Evolutionary conservation across 1,140 invertebrate genomes (phyloP).

Genomic region (Paracyclopina nana): DNA sequence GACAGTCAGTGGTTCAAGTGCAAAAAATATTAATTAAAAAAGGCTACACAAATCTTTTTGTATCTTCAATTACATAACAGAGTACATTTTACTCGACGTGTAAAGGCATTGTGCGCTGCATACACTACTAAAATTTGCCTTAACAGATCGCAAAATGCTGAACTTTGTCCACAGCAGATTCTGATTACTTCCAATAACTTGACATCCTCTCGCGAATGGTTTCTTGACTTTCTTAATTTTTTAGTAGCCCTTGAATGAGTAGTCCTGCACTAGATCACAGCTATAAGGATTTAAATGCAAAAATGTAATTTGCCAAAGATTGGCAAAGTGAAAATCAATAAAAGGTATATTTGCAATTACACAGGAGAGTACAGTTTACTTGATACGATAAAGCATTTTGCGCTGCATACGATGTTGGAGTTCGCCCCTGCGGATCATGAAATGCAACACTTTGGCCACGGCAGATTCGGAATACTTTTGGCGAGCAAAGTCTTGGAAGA

Average conservation of each 20-base stretch:
- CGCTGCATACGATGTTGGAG: slow-evolving; percentile 84
- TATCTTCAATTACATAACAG: too few species aligned
- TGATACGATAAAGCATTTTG: slow-evolving; percentile 86
- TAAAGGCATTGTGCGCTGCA: too few species aligned
- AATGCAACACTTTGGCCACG: slow-evolving; percentile 70
- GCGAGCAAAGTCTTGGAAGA: slow-evolving; percentile 77
- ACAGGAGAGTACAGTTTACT: slow-evolving; percentile 25
- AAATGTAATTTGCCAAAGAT: too few species aligned
- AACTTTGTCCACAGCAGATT: too few species aligned
- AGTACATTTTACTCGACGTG: too few species aligned
- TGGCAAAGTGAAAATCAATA: too few species aligned
- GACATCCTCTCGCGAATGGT: background rate
- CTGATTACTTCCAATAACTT: too few species aligned
- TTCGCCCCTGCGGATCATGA: slow-evolving; percentile 83
- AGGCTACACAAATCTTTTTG: too few species aligned
- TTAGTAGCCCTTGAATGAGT: background rate
- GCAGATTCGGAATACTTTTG: slow-evolving; percentile 75
- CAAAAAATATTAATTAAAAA: too few species aligned
- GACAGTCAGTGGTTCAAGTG: too few species aligned
- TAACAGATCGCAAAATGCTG: too few species aligned
- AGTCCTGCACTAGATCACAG: background rate
- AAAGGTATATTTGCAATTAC: background rate
- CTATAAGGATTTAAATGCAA: background rate
- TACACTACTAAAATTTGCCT: too few species aligned
- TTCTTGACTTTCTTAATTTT: background rate